Evolutionary conservation across 1,140 invertebrate genomes (phyloP).

Genomic region (Metaphire vulgaris): DNA sequence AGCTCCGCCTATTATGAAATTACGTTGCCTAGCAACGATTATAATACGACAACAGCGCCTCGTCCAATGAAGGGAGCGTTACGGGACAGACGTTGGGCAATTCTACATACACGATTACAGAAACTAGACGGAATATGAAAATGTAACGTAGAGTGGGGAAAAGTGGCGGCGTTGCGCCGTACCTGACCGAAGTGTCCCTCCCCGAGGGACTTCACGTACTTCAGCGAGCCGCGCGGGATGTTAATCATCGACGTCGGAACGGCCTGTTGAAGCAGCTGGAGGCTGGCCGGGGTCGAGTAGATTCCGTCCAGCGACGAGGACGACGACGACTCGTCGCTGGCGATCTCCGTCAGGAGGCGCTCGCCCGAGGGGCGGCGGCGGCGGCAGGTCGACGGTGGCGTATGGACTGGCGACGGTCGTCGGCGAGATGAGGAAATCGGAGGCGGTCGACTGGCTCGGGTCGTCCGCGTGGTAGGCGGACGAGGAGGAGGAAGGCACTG

Average conservation of each 20-base stretch:
- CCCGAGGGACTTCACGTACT: background rate
- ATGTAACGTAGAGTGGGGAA: no score
- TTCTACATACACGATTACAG: no score
- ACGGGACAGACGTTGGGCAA: no score
- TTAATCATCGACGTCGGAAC: background rate
- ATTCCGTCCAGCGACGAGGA: background rate
- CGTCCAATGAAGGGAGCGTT: no score
- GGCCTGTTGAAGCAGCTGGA: background rate
- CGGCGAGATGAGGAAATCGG: background rate
- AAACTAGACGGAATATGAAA: no score
- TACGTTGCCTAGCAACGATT: no score
- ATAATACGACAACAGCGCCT: no score
- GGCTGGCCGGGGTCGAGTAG: background rate
- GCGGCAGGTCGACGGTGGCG: background rate
- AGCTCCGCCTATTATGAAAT: no score
- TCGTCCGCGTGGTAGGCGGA: no score
- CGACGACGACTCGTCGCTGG: background rate
- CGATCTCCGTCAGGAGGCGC: background rate
- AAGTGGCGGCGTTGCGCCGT: no score
- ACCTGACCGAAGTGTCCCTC: background rate
- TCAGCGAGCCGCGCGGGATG: background rate
- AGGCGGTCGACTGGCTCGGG: background rate
- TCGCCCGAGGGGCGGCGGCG: background rate
- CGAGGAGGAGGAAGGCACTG: background rate
- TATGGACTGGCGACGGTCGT: background rate